A percentile compares a stretch with the other conserved stretches of the same genome.
Conservation (phyloP, 2,888 invertebrate species). For the Girardia tigrina region DNA sequence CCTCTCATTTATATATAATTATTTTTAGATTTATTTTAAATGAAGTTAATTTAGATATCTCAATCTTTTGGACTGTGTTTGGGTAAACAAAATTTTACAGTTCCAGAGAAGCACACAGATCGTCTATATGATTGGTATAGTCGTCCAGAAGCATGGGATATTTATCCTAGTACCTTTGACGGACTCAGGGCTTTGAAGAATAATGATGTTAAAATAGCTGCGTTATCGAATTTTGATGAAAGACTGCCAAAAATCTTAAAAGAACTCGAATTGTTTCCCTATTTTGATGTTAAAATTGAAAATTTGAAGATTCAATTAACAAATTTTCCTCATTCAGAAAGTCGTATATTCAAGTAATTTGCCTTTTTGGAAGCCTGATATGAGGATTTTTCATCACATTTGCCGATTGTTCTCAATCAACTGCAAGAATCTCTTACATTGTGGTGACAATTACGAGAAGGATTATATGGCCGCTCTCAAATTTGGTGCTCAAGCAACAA, state of each 20-base stretch:
- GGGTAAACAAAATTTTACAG: neutral
- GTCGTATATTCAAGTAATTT: neutral
- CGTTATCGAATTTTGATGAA: conserved; percentile 29
- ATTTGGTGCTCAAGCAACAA: neutral
- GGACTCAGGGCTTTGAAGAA: neutral
- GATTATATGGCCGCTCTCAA: conserved; percentile 21
- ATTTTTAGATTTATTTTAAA: neutral
- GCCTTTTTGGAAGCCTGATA: conserved; percentile 26
- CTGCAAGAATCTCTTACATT: neutral
- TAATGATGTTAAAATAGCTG: conserved; percentile 1
- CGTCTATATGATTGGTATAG: conserved; percentile 27
- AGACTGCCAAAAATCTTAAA: conserved; percentile 17
- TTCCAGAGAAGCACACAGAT: neutral
- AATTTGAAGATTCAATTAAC: neutral
- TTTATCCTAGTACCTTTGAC: neutral
- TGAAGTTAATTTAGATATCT: neutral
- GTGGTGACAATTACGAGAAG: neutral
- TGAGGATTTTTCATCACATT: neutral
- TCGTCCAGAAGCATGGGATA: conserved; percentile 16
- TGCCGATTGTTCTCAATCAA: neutral
- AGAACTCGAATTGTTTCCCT: neutral
- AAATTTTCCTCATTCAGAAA: neutral
- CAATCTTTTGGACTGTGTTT: neutral
- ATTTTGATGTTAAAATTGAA: neutral
- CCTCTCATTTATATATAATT: no score